Evolutionary conservation across 2,113 vertebrate species (phyloP).

Genomic region (Columba janthina): DNA sequence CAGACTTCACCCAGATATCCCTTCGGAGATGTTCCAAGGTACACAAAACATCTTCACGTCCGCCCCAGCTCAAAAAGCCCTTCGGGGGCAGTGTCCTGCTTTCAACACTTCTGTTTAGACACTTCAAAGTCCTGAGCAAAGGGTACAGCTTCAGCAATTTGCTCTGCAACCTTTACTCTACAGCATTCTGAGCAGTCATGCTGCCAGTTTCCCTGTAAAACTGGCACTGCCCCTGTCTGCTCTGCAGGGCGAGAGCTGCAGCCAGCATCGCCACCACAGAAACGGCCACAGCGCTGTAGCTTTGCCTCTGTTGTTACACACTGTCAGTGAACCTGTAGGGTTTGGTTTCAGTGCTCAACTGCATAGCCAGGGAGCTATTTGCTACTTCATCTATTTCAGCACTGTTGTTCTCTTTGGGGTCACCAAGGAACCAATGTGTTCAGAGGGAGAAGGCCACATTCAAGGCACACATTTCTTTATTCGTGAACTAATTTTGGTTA

Average conservation of each 20-base stretch:
- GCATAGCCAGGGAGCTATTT: background rate
- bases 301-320: background rate
- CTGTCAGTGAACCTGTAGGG: background rate
- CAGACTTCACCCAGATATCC: no score
- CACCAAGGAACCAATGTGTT: background rate
- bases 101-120: background rate
- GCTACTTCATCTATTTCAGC: conserved; percentile 4
- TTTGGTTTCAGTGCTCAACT: background rate
- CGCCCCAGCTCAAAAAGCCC: background rate
- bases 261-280: background rate
- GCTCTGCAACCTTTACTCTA: background rate
- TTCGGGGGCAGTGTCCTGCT: background rate
- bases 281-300: background rate
- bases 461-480: background rate
- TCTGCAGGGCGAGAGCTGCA: background rate
- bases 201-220: background rate
- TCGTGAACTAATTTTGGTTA: background rate
- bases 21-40: no score
- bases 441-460: background rate
- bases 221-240: background rate
- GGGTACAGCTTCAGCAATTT: background rate
- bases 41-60: no score
- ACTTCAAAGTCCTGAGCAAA: background rate
- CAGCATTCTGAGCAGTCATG: no score
- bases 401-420: background rate